phyloP scores from a whole-genome alignment of 2,888 invertebrate genomes.

The Orthosia incerta region DNA sequence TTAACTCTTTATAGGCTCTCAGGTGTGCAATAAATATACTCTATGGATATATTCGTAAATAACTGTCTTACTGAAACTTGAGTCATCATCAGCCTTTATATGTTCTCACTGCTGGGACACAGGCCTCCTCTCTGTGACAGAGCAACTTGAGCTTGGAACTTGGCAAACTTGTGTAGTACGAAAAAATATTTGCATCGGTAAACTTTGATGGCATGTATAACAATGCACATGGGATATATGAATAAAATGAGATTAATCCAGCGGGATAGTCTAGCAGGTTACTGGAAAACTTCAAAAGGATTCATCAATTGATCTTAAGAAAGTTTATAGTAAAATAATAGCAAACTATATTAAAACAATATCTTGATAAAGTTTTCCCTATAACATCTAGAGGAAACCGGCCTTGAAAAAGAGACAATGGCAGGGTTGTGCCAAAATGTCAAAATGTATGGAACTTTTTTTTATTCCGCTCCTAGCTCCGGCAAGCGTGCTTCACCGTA shows the following conservation, averaged over 20 bases:
- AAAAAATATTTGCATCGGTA: neutral
- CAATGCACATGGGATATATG: conserved; percentile 3
- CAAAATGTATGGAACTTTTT: too few relatives aligned
- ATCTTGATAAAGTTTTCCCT: neutral
- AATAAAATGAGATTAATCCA: neutral
- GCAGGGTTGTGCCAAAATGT: neutral
- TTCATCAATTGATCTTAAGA: neutral
- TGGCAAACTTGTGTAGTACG: neutral
- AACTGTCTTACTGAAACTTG: neutral
- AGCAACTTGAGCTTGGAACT: neutral
- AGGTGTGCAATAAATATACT: neutral
- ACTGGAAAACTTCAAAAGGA: neutral
- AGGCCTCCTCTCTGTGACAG: too few relatives aligned
- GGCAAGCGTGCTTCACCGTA: too few relatives aligned
- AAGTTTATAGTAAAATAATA: neutral
- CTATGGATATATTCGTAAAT: neutral
- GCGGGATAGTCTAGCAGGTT: neutral
- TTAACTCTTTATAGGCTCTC: neutral
- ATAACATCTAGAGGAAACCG: neutral
- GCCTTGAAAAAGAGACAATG: neutral
- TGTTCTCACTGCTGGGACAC: too few relatives aligned
- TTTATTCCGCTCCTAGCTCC: too few relatives aligned
- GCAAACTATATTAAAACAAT: neutral
- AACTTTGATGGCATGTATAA: neutral
- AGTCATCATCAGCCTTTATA: neutral